phyloP scores from a whole-genome alignment of 1,140 invertebrate genomes.

The Phymorhynchus buccinoides region DNA sequence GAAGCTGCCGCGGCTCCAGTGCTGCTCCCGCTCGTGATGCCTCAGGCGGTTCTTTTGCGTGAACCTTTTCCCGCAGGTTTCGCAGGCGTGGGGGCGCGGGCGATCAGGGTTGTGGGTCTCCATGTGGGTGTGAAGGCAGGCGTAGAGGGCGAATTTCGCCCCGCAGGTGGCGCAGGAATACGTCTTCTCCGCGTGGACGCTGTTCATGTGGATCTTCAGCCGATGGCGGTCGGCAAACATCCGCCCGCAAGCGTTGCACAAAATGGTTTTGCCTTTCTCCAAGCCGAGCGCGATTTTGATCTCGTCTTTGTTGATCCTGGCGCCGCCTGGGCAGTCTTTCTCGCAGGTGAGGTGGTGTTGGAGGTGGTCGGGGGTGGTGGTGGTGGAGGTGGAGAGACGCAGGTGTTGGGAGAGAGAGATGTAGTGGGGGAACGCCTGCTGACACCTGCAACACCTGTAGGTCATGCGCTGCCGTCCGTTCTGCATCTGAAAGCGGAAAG shows the following conservation, averaged over 20 bases:
- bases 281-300: neutral
- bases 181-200: neutral
- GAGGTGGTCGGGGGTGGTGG: no score
- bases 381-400: no score
- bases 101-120: neutral
- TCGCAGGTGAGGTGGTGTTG: neutral
- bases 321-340: neutral
- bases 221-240: neutral
- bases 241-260: neutral
- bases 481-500: no score
- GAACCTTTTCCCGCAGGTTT: neutral
- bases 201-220: neutral
- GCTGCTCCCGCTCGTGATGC: neutral
- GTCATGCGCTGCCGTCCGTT: no score
- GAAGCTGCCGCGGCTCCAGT: constrained; percentile 26
- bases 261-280: neutral
- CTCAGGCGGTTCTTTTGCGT: neutral
- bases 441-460: no score
- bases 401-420: no score
- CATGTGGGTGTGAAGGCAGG: neutral
- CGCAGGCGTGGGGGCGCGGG: neutral
- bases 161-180: neutral
- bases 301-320: neutral
- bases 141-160: neutral
- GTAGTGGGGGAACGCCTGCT: no score